These are phyloP conservation scores for Zoroaster sp. DNA, from an alignment of 53 echinoderm and acorn worm species.

Conservation along the genomic window DNA sequence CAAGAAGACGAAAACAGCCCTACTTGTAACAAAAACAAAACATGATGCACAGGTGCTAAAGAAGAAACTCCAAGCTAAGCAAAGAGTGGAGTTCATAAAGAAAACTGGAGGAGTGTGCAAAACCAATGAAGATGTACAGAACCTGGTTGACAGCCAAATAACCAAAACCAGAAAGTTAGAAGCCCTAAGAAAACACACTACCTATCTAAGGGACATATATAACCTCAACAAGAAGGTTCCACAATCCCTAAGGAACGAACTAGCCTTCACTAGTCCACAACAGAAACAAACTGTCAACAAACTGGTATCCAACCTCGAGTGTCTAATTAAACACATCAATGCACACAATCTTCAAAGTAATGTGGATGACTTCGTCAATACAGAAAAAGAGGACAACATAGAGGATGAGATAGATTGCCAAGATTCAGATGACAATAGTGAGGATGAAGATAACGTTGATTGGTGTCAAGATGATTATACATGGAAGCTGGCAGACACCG, in stretches of 20 bases:
- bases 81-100: not conserved
- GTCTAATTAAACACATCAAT: not conserved
- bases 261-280: not conserved
- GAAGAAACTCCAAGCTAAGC: not conserved
- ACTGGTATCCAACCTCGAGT: not conserved
- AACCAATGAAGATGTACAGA: not conserved
- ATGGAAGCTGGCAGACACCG: slow-evolving; percentile 19
- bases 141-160: not conserved
- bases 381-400: not conserved
- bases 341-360: not conserved
- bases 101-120: slow-evolving; percentile 10
- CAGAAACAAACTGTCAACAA: not conserved
- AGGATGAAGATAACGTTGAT: no score
- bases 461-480: no score
- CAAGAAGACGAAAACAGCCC: no score
- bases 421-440: not conserved
- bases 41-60: not conserved
- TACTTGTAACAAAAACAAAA: not conserved
- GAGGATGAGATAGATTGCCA: not conserved
- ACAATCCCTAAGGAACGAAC: no score
- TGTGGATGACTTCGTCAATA: no score
- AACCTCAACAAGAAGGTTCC: not conserved
- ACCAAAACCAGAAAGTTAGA: not conserved
- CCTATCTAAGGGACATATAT: not conserved
- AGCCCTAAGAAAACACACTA: slow-evolving; percentile 16